phyloP scores from a whole-genome alignment of 2,888 invertebrate species.

The Thyatira batis region DNA sequence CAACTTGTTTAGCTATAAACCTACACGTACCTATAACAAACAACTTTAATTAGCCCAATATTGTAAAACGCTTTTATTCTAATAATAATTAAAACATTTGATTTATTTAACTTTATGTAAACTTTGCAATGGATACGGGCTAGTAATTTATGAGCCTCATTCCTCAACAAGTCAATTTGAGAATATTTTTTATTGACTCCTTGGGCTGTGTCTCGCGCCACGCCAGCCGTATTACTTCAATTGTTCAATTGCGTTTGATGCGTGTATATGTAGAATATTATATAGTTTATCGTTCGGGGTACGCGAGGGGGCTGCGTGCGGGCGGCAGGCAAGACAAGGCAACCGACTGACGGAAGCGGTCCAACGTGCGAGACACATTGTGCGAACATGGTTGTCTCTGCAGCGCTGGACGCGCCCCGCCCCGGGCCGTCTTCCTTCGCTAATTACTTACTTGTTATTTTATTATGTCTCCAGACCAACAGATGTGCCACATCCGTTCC shows the following conservation, averaged over 20 bases:
- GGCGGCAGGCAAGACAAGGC: constrained; percentile 28
- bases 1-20: constrained; percentile 30
- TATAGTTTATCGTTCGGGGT: constrained; percentile 34
- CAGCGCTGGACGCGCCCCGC: constrained; percentile 27
- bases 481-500: constrained; percentile 79
- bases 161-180: constrained; percentile 8
- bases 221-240: constrained; percentile 27
- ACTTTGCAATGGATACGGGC: not conserved
- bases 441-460: constrained; percentile 79
- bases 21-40: constrained; percentile 37
- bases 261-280: constrained; percentile 27
- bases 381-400: constrained; percentile 60
- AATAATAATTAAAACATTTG: not conserved
- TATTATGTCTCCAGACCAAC: constrained; percentile 74
- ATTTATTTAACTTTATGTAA: not conserved
- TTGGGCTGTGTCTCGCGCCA: constrained; percentile 9
- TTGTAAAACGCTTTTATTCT: not conserved
- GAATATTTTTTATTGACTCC: constrained; percentile 20
- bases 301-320: constrained; percentile 23
- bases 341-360: constrained; percentile 54
- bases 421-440: constrained; percentile 60
- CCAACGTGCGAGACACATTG: constrained; percentile 76
- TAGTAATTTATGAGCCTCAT: not conserved
- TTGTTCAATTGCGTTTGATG: constrained; percentile 36
- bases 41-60: constrained; percentile 49